Base-by-base conservation (phyloP, 1,140 invertebrate genomes). In the Gonioctena quinquepunctata region DNA sequence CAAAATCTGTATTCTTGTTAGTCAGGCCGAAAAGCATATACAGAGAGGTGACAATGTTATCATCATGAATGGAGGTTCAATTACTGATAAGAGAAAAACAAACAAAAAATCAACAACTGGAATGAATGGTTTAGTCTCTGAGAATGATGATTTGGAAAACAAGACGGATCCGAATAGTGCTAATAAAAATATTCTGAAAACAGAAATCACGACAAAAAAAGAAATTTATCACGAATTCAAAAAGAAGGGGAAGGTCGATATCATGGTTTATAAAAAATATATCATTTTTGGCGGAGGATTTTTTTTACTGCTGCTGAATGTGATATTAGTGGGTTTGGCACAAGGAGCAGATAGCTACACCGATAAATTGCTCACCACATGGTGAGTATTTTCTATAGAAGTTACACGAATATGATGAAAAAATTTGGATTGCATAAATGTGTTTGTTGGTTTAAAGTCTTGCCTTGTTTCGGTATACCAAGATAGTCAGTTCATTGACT, bases 1-100 rank as follows among this genome's bases (percentile, higher is more conserved):
- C 19, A 90, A 94, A 75, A 90, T 92, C 2, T 84, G 90, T 0
- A 88, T 97, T 49, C 86, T 81, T 83, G 95, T 62, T 90, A 95
- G 26, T 94, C 94, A 25, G 93, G 94, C 96, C 57, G 57, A 63
- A 6, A 72, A 61, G 22, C 72, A 75, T 49, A 73, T 75, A 66
- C 70, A 76, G 7, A 54, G 25, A 33, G 65, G 71, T n/a, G 73
- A 78, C 23, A 69, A 72, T n/a, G 23, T 76, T 5, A 69, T 76
- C 11, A 42, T 78, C n/a, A 68, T 74, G 59, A 67, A 76, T 18
- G 57, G 67, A 16, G 70, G 71, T 0, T 50, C 28, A n/a, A 52
- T 76, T 8, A 66, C 68, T 59, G 68, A 66, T 42, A 13, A 49
- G 11, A 72, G 68, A 3, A 71, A 71, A 70, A 56, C 68, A 66